These are phyloP conservation scores for Napeogenes inachia DNA, from an alignment of 2,888 invertebrate genomes.

Conservation along the genomic window DNA sequence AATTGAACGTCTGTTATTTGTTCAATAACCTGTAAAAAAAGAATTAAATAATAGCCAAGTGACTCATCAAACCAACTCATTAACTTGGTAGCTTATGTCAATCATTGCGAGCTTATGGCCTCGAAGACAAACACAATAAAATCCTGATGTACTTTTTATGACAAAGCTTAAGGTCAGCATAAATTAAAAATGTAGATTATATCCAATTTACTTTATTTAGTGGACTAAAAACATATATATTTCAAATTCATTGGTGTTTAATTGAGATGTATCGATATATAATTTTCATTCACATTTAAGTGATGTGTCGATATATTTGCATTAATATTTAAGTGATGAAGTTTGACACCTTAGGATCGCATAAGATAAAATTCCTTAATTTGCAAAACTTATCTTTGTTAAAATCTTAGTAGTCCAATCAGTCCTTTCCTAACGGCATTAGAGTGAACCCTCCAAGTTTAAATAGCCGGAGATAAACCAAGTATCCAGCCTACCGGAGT, in stretches of 20 bases:
- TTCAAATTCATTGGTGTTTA: too few species aligned
- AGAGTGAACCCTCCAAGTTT: conserved; percentile 15
- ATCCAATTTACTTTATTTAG: not conserved
- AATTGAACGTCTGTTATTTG: too few species aligned
- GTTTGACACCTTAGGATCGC: too few species aligned
- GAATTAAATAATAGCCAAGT: not conserved
- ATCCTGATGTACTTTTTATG: conserved; percentile 16
- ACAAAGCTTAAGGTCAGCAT: conserved; percentile 12
- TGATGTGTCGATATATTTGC: too few species aligned
- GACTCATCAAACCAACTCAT: conserved; percentile 13
- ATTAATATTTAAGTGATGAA: too few species aligned
- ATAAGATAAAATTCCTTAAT: not conserved
- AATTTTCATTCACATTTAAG: too few species aligned
- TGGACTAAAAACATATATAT: not conserved
- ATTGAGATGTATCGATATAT: too few species aligned
- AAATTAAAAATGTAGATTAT: conserved; percentile 19
- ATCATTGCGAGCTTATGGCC: conserved; percentile 17
- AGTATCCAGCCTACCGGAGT: conserved; percentile 8
- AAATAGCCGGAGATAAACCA: conserved; percentile 20
- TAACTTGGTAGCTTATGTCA: conserved; percentile 18
- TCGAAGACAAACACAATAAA: conserved; percentile 19
- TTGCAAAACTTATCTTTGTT: conserved; percentile 16
- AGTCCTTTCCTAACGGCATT: conserved; percentile 9
- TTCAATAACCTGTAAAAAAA: too few species aligned
- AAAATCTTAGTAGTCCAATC: conserved; percentile 12